Percentiles rank a stretch among this genome's conserved stretches.
Evolutionary conservation across 2,113 vertebrate genomes (phyloP).

Genomic region (Periophthalmodon schlosseri): DNA sequence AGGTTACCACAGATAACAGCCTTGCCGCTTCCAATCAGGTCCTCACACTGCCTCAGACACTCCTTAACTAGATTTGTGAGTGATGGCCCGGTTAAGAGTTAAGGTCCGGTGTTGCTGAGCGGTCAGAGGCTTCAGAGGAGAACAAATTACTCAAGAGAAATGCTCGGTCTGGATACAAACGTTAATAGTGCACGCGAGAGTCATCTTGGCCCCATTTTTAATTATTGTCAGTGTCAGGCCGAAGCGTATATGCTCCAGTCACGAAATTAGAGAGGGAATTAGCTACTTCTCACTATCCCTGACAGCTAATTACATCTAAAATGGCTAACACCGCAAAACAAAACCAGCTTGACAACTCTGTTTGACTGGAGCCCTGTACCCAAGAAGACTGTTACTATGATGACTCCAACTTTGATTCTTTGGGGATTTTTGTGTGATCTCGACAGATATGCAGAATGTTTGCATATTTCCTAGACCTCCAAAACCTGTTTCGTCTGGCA

Average conservation of each 20-base stretch:
- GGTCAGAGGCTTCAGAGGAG: constrained; percentile 57
- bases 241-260: constrained; percentile 46
- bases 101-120: constrained; percentile 50
- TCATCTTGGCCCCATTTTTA: constrained; percentile 68
- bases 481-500: constrained; percentile 39
- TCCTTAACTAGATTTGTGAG: constrained; percentile 60
- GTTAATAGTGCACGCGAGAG: constrained; percentile 50
- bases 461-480: constrained; percentile 44
- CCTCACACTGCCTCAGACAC: constrained; percentile 20
- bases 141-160: constrained; percentile 61
- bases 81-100: constrained; percentile 63
- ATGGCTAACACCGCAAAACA: constrained; percentile 64
- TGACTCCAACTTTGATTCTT: constrained; percentile 43
- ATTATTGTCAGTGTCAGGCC: constrained; percentile 74
- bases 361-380: constrained; percentile 36
- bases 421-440: constrained; percentile 25
- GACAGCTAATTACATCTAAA: constrained; percentile 77
- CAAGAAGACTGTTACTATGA: constrained; percentile 26
- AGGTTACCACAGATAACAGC: neutral
- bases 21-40: neutral
- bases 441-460: constrained; percentile 35
- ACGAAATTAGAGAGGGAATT: constrained; percentile 64
- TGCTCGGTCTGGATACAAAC: constrained; percentile 57
- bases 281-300: constrained; percentile 62
- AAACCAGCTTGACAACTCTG: constrained; percentile 60